Evolutionary conservation across 1,140 invertebrate genomes (phyloP), one percentile per base, ranked within the genome.

Genomic region (Pseudomyrmex dendroicus): DNA sequence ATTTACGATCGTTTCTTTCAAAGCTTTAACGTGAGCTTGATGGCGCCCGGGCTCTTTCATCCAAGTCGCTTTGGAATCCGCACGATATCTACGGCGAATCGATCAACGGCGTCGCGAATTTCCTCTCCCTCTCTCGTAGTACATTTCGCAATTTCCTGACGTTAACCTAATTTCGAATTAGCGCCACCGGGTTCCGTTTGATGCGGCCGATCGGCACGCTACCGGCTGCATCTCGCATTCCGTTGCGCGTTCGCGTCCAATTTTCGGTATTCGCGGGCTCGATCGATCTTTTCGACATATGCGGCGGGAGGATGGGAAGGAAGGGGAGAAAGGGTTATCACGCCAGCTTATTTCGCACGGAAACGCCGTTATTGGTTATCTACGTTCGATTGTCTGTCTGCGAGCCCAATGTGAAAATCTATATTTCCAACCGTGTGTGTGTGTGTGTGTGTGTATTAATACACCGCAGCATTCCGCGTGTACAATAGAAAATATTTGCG

Each of bases 81-180:
- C 54, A 9, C 50, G 46, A 35, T 17, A 5, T 35, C 17, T 46
- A 46, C 46, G 63, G 15, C 25, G 20, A 57, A 73, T 82, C 80
- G 80, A 73, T 73, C 35, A 70, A 46, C 59, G 52, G 22, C 68
- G 35, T 61, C 63, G 59, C 46, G 35, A 35, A 35, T 35, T 35
- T 35, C 35, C 35, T 35, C 35, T 35, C 35, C 5, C 35, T 35
- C 35, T 35, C 52, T 44, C 62, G 44, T 54, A 66, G 50, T 68
- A 67, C 73, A 48, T 76, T 76, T 80, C 13, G 74, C 50, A 82
- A 84, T 82, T 84, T 86, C 84, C 84, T 82, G 15, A 52, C 46
- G 84, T 77, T 82, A 73, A 70, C 50, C 70, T 68, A 84, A 86
- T 86, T 84, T 84, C 82, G 78, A 84, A 86, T 86, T 82, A 86